Evolutionary conservation across 1,140 invertebrate species (phyloP), one percentile per base, ranked within the genome.

Genomic region (Psix sp.): DNA sequence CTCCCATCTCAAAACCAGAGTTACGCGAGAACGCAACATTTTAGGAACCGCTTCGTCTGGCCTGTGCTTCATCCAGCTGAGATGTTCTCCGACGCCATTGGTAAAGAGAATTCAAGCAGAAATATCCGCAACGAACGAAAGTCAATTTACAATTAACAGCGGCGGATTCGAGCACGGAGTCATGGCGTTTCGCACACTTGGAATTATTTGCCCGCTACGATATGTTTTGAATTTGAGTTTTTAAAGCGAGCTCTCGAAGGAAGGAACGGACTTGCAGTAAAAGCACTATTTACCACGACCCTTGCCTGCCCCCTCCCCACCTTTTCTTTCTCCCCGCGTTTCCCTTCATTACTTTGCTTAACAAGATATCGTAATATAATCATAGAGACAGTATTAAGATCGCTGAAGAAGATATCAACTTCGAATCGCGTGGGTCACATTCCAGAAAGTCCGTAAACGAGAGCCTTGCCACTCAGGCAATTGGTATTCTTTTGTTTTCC

Each of bases 331-430:
- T 16, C 36, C 18, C 3, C 17, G 21, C 18, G 33, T 42, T 49
- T 36, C 6, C 17, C 15, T 38, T 10, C 43, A 14, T 62, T 49
- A 42, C 3, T 40, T 56, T 51, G 17, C 46, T 36, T 26, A 54
- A 21, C 51, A 39, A 59, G 63, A 67, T 84, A 84, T 80, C 85
- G 80, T 86, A 84, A 85, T 86, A 81, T 82, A 85, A 83, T 62
- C 78, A 78, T 77, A 63, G 35, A 51, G 48, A 48, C 83, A 86
- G 84, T 87, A 87, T 87, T 86, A 82, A 82, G 49, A 77, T 81
- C 77, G 73, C 74, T 40, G 73, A 74, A 77, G 48, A 38, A 72
- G 68, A 73, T 51, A 60, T 77, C 63, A 63, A 59, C 65, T 80
- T 77, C 71, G 74, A 83, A 63, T 78, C 70, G 75, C 79, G 54